Evolutionary conservation across 2,888 invertebrate species (phyloP).

Genomic region (Lepetodrilus schrolli): DNA sequence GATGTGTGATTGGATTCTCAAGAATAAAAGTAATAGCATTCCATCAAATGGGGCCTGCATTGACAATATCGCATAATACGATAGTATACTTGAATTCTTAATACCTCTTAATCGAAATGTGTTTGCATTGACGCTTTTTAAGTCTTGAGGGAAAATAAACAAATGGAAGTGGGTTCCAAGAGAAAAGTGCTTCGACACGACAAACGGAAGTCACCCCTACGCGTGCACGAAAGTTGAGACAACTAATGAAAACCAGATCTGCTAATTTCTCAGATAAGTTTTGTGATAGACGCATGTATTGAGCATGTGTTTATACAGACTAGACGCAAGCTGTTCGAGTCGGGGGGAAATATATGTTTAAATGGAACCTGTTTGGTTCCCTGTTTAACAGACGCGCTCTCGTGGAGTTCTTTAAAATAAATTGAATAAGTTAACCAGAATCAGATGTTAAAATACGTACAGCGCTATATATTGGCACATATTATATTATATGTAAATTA

Average conservation of each 20-base stretch:
- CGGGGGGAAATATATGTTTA: background rate
- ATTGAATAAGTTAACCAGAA: too few relatives aligned
- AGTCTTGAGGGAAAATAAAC: background rate
- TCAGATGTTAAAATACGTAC: too few relatives aligned
- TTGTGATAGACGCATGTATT: background rate
- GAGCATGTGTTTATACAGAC: background rate
- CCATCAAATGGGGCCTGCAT: too few relatives aligned
- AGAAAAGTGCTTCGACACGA: background rate
- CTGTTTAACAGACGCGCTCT: too few relatives aligned
- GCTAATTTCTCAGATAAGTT: slow-evolving; percentile 2
- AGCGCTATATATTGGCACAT: too few relatives aligned
- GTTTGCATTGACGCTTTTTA: background rate
- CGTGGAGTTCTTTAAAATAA: too few relatives aligned
- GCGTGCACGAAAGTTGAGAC: background rate
- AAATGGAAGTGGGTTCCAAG: background rate
- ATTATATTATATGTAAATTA: too few relatives aligned
- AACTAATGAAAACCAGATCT: slow-evolving; percentile 3
- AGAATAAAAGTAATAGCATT: too few relatives aligned
- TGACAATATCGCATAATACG: too few relatives aligned
- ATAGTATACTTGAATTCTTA: too few relatives aligned
- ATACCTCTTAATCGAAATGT: background rate
- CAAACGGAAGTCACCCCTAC: background rate
- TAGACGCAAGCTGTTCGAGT: background rate
- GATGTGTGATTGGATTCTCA: too few relatives aligned
- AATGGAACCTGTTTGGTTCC: background rate